Base-by-base conservation (phyloP, 2,797 vertebrate species). In the Myotis vivesi region DNA sequence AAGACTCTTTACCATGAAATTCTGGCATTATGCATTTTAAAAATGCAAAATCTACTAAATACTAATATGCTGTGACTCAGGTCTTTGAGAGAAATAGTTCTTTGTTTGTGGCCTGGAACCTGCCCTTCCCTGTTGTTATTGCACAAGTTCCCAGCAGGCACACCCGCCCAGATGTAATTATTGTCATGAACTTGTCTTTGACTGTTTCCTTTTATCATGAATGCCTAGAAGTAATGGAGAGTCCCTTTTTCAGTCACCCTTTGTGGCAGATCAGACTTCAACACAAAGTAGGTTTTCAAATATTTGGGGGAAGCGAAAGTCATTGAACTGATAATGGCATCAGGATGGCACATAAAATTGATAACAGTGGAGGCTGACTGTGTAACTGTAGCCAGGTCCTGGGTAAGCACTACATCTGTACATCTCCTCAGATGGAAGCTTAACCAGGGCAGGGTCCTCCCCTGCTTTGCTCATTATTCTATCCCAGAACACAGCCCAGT, bases 91-190 rank as follows among this genome's bases (percentile, higher is more conserved):
- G 83, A 77, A 95, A 94, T 84, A 20, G 36, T 84, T 87, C 85
- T 95, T 95, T 95, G 89, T 96, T 96, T 95, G 90, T 2, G 2
- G 30, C 81, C 94, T 92, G 93, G 87, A 96, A 94, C 51, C 88
- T 92, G 90, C 71, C 89, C 46, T 81, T 95, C 90, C 79, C 72
- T 97, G 95, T 96, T 93, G 87, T 94, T 96, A 85, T 87, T 95
- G 80, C 62, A 87, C 49, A 77, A 66, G 55, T 89, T 85, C 93
- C 96, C 93, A 94, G 88, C 41, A 87, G 96, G 87, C 75, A 94
- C 86, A 92, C 92, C 93, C 86, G 71, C 55, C 92, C 90, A 92
- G 87, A 95, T 94, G 96, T 97, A 95, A 97, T 97, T 96, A 96
- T 96, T 92, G 93, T 68, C 90, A 94, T 95, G 94, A 94, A 94